Evolutionary conservation across 2,888 invertebrate species (phyloP).

Genomic region (Agriopis leucophaearia): DNA sequence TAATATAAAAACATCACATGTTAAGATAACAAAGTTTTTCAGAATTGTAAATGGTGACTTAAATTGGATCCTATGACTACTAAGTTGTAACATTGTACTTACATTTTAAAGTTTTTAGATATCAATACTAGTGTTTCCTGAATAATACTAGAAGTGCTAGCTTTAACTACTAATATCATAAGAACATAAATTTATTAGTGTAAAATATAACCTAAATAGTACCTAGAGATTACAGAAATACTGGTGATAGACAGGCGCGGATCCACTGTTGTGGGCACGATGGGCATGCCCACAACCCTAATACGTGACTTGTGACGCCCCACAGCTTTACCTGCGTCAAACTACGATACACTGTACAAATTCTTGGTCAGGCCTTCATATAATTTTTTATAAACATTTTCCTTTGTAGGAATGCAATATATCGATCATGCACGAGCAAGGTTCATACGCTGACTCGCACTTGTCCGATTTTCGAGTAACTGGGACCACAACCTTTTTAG

Average conservation of each 20-base stretch:
- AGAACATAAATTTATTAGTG: constrained; percentile 5
- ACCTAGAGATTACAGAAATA: constrained; percentile 23
- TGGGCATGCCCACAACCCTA: too few species aligned
- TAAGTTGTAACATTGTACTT: constrained; percentile 6
- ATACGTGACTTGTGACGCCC: too few species aligned
- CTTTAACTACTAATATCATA: constrained; percentile 12
- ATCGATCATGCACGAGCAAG: too few species aligned
- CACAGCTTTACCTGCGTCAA: too few species aligned
- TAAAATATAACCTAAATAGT: constrained; percentile 5
- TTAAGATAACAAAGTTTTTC: constrained; percentile 50
- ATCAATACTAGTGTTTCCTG: constrained; percentile 14
- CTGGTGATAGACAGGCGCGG: constrained; percentile 46
- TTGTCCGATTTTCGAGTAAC: too few species aligned
- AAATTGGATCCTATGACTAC: constrained; percentile 45
- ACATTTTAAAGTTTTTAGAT: background rate
- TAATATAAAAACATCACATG: constrained; percentile 52
- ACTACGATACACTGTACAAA: too few species aligned
- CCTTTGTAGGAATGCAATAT: too few species aligned
- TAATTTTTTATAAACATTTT: too few species aligned
- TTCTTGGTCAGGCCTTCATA: too few species aligned
- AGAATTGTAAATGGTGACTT: constrained; percentile 49
- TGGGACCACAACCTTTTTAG: too few species aligned
- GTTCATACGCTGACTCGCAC: too few species aligned
- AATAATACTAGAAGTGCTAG: constrained; percentile 15
- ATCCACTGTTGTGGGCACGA: too few species aligned